These are phyloP conservation scores for Amiota mariae DNA, from an alignment of 2,888 invertebrate genomes.

Conservation along the genomic window DNA sequence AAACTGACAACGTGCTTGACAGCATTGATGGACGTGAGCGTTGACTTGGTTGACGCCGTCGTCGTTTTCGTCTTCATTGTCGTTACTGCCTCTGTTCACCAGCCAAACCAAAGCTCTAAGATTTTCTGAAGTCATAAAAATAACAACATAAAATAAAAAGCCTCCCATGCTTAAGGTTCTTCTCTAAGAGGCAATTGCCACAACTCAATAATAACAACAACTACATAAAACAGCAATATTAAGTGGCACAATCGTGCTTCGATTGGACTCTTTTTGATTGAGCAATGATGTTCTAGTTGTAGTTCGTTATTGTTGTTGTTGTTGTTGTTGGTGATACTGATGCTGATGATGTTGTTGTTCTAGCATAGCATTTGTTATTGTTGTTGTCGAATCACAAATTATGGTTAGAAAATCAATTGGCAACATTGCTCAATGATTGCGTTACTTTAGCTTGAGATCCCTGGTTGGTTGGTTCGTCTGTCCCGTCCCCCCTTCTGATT, in stretches of 20 bases:
- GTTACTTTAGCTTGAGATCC: not conserved
- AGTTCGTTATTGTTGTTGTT: slow-evolving; percentile 37
- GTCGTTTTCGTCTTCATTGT: not conserved
- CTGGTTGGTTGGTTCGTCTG: no score
- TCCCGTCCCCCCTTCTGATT: not conserved
- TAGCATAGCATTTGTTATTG: slow-evolving; percentile 35
- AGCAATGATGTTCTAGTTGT: slow-evolving; percentile 55
- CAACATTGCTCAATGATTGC: slow-evolving; percentile 22
- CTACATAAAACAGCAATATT: slow-evolving; percentile 42
- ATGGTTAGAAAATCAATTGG: slow-evolving; percentile 31
- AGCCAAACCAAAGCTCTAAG: no score
- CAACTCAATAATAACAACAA: no score
- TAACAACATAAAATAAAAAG: no score
- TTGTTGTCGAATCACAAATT: slow-evolving; percentile 24
- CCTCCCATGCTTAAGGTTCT: no score
- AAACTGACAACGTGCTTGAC: slow-evolving; percentile 14
- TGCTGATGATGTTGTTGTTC: slow-evolving; percentile 17
- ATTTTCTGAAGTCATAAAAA: no score
- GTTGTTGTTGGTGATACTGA: no score
- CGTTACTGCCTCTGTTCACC: no score
- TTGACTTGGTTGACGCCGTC: slow-evolving; percentile 5
- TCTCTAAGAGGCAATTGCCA: no score
- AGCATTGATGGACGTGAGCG: slow-evolving; percentile 19
- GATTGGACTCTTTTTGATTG: slow-evolving; percentile 63
- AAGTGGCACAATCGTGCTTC: slow-evolving; percentile 67